These are phyloP conservation scores for Pristionchus entomophagus DNA, from an alignment of 2,888 invertebrate species.

Conservation along the genomic window DNA sequence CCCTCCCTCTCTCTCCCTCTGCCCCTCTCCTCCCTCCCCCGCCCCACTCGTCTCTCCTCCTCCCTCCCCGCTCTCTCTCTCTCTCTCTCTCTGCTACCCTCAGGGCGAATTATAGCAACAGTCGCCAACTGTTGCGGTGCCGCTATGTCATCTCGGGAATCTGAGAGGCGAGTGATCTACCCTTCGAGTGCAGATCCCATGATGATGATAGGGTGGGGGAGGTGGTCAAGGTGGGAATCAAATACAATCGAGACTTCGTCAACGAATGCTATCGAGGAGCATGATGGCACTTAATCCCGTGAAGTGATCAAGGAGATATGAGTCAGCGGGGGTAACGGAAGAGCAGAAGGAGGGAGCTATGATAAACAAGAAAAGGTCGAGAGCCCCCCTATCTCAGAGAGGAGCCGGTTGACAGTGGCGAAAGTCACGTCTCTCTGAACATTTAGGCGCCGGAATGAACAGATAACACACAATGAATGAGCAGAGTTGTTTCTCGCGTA, in stretches of 20 bases:
- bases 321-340: neutral
- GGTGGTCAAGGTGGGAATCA: neutral
- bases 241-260: too few relatives aligned
- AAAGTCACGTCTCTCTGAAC: conserved; percentile 1
- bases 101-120: conserved; percentile 47
- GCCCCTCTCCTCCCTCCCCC: neutral
- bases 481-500: too few relatives aligned
- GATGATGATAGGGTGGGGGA: too few relatives aligned
- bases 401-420: neutral
- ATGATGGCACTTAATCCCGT: too few relatives aligned
- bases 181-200: neutral
- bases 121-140: conserved; percentile 23
- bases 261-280: too few relatives aligned
- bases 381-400: neutral
- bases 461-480: too few relatives aligned
- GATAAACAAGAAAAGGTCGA: conserved; percentile 29
- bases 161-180: conserved; percentile 29
- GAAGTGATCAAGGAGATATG: too few relatives aligned
- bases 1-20: neutral
- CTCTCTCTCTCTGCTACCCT: neutral
- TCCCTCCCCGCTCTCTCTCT: neutral
- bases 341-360: neutral
- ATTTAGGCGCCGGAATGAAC: too few relatives aligned
- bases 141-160: neutral
- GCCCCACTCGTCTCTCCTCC: neutral